These are phyloP conservation scores for Cnemophilus loriae DNA, from an alignment of 2,113 vertebrate species.

Conservation along the genomic window DNA sequence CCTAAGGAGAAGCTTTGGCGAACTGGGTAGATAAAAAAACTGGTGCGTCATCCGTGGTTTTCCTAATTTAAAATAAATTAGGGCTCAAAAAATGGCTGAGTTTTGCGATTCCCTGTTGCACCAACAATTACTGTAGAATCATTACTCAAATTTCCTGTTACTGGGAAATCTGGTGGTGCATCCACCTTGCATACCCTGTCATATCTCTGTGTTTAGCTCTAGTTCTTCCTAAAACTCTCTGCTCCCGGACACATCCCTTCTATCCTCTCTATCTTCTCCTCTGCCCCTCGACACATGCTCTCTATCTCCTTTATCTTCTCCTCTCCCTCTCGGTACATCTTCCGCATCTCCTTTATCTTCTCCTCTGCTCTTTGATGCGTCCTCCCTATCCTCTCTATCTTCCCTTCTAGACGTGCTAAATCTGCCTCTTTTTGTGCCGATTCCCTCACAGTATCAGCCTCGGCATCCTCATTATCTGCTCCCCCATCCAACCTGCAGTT, in stretches of 20 bases:
- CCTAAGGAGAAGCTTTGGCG: not conserved
- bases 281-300: not conserved
- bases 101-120: not conserved
- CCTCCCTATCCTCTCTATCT: not conserved
- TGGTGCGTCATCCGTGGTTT: not conserved
- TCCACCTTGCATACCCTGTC: too few relatives aligned
- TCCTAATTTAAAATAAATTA: not conserved
- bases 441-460: not conserved
- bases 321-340: not conserved
- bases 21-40: not conserved
- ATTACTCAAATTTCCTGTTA: not conserved
- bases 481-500: not conserved
- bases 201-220: not conserved
- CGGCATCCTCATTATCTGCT: not conserved
- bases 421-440: not conserved
- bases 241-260: not conserved
- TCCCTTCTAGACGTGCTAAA: not conserved
- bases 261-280: not conserved
- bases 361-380: not conserved
- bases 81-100: fast-evolving
- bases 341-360: not conserved
- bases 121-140: not conserved
- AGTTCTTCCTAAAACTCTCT: not conserved
- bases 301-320: not conserved
- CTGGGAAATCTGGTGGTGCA: not conserved